Evolutionary conservation across 2,888 invertebrate species (phyloP), one percentile per base, ranked within the genome.

Genomic region (Meloe dianella): DNA sequence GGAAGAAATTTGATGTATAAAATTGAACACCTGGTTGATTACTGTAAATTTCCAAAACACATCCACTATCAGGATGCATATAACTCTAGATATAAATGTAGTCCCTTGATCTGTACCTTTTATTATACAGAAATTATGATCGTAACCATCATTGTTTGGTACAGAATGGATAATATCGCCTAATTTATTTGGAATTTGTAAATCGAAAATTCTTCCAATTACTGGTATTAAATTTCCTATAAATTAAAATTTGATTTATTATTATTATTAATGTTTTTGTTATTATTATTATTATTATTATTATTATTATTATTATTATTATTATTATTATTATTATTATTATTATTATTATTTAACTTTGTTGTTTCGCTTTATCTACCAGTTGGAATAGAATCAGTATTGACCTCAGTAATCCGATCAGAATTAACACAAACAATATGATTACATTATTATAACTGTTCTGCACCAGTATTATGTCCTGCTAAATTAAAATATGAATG

Each of bases 11-110:
- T 0, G 91, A 88, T 0, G 96, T 96, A 80, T 97, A 97, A 78
- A 97, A 91, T 82, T 97, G 96, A 65, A 97, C 87, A 0, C 96
- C 96, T 0, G 96, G 96, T 81, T 96, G 94, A 80, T 95, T 92
- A 68, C 94, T 92, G 74, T 89, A 91, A 0, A 96, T 88, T 80
- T 95, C 93, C 63, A 97, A 79, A 61, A 87, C 89, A 67, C 96
- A 87, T 1, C 96, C 95, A 27, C 88, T 86, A 14, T 80, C 73
- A 0, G 91, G 90, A 84, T 94, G 93, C n/a, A n/a, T 5, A 86
- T 75, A 0, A 89, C 90, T 75, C 90, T 86, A 20, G 91, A 90
- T 35, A 91, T 88, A 73, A 91, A 89, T 2, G 87, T 86, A 32
- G 86, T 76, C 56, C 85, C 86, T 72, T 88, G 87, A 6, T 85